Conservation (phyloP, 2,113 vertebrate species). For the Pterocles burchelli region DNA sequence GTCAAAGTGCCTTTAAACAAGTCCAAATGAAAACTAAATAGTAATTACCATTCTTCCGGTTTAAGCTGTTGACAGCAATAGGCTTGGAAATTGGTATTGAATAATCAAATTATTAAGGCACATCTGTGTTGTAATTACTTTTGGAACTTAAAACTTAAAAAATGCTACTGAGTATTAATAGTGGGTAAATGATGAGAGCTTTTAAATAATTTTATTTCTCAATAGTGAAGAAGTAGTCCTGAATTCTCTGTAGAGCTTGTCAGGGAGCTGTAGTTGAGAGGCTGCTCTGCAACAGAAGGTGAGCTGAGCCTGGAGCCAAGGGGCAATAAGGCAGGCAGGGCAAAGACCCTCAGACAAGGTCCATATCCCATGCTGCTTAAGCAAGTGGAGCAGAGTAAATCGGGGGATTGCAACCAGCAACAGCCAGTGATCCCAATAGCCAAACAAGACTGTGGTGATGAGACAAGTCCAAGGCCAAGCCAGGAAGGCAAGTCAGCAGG, state of each 20-base stretch:
- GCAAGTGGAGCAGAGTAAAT: neutral
- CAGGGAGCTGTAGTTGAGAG: neutral
- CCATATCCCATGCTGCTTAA: neutral
- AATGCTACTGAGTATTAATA: neutral
- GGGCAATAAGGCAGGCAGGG: neutral
- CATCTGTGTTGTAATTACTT: neutral
- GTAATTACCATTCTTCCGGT: neutral
- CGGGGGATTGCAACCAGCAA: neutral
- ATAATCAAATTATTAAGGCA: neutral
- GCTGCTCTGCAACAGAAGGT: neutral
- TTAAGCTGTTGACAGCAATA: neutral
- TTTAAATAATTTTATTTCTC: neutral
- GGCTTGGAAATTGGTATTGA: neutral
- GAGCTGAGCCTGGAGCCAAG: neutral
- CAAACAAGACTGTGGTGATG: neutral
- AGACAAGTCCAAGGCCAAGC: neutral
- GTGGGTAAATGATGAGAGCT: neutral
- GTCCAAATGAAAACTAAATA: neutral
- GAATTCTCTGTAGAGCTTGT: neutral
- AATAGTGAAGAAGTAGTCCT: neutral
- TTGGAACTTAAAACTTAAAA: neutral
- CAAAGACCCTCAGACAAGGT: neutral
- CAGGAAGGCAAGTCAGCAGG: neutral
- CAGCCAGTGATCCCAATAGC: neutral
- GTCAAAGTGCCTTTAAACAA: neutral